These are phyloP conservation scores for Oxycera nigricornis DNA, from an alignment of 2,888 invertebrate genomes.

Conservation along the genomic window DNA sequence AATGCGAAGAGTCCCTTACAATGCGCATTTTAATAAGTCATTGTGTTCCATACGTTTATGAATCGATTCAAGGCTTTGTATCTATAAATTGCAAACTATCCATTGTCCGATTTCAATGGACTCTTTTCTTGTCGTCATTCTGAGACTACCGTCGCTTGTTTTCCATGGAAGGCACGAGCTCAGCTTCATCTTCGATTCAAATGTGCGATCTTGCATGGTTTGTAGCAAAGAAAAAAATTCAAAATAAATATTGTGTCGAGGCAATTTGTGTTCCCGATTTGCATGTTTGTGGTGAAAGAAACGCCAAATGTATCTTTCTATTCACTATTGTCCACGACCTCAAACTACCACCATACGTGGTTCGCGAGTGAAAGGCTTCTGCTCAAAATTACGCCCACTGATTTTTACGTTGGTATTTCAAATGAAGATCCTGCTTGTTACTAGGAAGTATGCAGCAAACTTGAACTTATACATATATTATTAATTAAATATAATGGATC, in stretches of 20 bases:
- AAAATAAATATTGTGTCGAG: slow-evolving; percentile 29
- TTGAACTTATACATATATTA: too few relatives aligned
- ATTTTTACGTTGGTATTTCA: slow-evolving; percentile 18
- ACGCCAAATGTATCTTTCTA: slow-evolving; percentile 19
- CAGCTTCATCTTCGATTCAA: slow-evolving; percentile 1
- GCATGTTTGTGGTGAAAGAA: slow-evolving; percentile 4
- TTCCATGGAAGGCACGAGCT: background rate
- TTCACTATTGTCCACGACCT: slow-evolving; percentile 9
- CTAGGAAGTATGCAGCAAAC: too few relatives aligned
- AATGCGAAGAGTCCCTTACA: slow-evolving; percentile 15
- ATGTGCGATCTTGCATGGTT: background rate
- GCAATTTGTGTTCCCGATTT: slow-evolving; percentile 36
- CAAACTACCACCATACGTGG: background rate
- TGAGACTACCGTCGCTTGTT: background rate
- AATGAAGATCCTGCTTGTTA: slow-evolving; percentile 17
- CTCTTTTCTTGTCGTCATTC: background rate
- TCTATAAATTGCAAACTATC: slow-evolving; percentile 22
- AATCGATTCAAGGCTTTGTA: slow-evolving; percentile 7
- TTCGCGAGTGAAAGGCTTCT: slow-evolving; percentile 16
- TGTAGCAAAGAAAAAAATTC: background rate
- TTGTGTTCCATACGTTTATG: slow-evolving; percentile 39
- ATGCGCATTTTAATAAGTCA: slow-evolving; percentile 42
- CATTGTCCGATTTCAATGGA: slow-evolving; percentile 37
- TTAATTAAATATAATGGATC: too few relatives aligned
- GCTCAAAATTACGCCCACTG: slow-evolving; percentile 37